Evolutionary conservation across 2,888 invertebrate genomes (phyloP).

Genomic region (Coelinius sp.): DNA sequence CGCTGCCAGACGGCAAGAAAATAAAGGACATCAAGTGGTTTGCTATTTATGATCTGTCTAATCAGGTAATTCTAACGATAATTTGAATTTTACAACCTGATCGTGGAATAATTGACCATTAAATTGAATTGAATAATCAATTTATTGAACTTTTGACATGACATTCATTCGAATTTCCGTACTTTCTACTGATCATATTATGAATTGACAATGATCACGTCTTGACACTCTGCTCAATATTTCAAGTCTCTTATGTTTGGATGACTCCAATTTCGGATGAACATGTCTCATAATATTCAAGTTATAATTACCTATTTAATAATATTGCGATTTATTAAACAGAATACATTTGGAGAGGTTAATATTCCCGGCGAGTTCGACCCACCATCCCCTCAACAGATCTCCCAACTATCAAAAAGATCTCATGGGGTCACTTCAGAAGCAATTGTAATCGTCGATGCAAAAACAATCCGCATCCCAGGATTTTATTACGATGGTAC

Average conservation of each 20-base stretch:
- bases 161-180: too few relatives aligned
- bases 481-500: constrained; percentile 85
- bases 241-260: too few relatives aligned
- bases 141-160: too few relatives aligned
- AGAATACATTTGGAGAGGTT: constrained; percentile 90
- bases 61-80: constrained; percentile 78
- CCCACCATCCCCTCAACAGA: constrained; percentile 81
- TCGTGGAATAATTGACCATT: too few relatives aligned
- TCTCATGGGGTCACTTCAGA: constrained; percentile 80
- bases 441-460: constrained; percentile 83
- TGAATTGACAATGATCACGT: too few relatives aligned
- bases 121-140: too few relatives aligned
- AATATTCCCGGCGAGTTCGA: constrained; percentile 92
- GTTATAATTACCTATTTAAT: too few relatives aligned
- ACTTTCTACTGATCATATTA: too few relatives aligned
- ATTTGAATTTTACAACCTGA: too few relatives aligned
- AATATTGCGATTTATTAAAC: constrained; percentile 18
- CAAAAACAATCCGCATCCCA: constrained; percentile 83
- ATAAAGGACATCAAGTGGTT: constrained; percentile 92
- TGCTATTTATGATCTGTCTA: constrained; percentile 88
- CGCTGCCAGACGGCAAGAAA: constrained; percentile 87
- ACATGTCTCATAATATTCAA: too few relatives aligned
- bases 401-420: constrained; percentile 75
- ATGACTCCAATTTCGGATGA: too few relatives aligned
- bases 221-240: too few relatives aligned